These are phyloP conservation scores for Gadopsis bispinosus DNA, from an alignment of 2,797 vertebrate species.

Conservation along the genomic window DNA sequence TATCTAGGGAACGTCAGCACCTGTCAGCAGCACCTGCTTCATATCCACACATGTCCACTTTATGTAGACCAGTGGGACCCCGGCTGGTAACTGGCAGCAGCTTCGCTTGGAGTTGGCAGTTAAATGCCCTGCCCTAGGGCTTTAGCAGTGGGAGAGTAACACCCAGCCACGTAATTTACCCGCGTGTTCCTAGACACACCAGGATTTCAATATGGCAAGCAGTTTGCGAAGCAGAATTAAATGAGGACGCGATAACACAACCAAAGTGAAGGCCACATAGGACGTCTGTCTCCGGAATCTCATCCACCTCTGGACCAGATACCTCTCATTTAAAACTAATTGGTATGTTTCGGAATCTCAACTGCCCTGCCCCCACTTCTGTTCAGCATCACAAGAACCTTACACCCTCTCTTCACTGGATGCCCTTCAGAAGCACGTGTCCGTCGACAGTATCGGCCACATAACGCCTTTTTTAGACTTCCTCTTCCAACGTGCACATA, in stretches of 20 bases:
- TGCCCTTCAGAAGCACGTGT: too few relatives aligned
- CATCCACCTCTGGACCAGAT: background rate
- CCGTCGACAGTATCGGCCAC: background rate
- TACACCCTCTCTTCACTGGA: background rate
- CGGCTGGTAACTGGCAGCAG: background rate
- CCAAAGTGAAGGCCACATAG: background rate
- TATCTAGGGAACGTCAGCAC: constrained; percentile 16
- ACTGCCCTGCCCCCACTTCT: background rate
- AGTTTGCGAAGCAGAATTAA: background rate
- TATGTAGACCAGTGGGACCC: constrained; percentile 5
- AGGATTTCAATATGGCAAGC: background rate
- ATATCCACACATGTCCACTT: constrained; percentile 9
- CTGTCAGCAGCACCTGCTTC: constrained; percentile 39
- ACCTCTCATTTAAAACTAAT: background rate
- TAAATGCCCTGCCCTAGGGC: constrained; percentile 3
- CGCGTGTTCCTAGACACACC: constrained; percentile 4
- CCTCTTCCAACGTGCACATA: background rate
- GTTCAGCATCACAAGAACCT: background rate
- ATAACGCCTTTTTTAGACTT: background rate
- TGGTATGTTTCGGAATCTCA: background rate
- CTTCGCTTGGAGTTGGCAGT: constrained; percentile 8
- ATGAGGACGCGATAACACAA: background rate
- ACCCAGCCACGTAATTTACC: constrained; percentile 29
- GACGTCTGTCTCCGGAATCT: background rate
- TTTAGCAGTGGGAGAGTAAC: background rate